Conservation (phyloP, 2,797 vertebrate species). For the Rhyacichthys aspro region DNA sequence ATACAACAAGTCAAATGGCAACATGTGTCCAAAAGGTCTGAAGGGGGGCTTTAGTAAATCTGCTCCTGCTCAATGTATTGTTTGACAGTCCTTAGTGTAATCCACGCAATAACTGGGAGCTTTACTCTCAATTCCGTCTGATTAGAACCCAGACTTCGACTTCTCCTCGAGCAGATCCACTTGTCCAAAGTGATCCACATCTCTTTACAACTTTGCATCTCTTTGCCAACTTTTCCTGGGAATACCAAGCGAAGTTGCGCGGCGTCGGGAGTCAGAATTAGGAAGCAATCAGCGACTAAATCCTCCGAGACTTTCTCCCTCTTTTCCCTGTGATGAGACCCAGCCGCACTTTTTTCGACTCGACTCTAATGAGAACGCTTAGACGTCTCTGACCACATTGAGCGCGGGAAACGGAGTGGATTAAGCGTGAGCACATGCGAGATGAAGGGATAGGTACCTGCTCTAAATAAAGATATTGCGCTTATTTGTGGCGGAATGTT, state of each 20-base stretch:
- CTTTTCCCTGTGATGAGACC: conserved; percentile 72
- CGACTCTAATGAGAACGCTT: conserved; percentile 59
- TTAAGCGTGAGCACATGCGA: conserved; percentile 41
- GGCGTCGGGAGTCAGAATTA: conserved; percentile 67
- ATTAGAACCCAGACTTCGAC: conserved; percentile 35
- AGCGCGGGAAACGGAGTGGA: conserved; percentile 32
- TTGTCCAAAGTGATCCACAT: conserved; percentile 53
- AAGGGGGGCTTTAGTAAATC: too few relatives aligned
- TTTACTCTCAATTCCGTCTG: conserved; percentile 24
- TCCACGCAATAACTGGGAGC: not conserved
- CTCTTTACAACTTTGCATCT: conserved; percentile 27
- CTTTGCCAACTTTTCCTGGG: conserved; percentile 75
- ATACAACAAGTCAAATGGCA: too few relatives aligned
- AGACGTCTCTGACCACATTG: conserved; percentile 55
- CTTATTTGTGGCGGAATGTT: conserved; percentile 60
- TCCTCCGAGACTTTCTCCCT: conserved; percentile 74
- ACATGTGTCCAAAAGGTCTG: too few relatives aligned
- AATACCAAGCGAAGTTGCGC: conserved; percentile 58
- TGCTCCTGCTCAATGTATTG: conserved; percentile 1
- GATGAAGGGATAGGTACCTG: conserved; percentile 58
- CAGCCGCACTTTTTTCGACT: conserved; percentile 65
- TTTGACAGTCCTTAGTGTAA: conserved; percentile 7
- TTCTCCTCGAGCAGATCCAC: conserved; percentile 43
- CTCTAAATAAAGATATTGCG: conserved; percentile 75
- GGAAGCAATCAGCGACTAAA: conserved; percentile 75